phyloP scores from a whole-genome alignment of 2,888 invertebrate species.

The Sinodicranocentrus sp. region DNA sequence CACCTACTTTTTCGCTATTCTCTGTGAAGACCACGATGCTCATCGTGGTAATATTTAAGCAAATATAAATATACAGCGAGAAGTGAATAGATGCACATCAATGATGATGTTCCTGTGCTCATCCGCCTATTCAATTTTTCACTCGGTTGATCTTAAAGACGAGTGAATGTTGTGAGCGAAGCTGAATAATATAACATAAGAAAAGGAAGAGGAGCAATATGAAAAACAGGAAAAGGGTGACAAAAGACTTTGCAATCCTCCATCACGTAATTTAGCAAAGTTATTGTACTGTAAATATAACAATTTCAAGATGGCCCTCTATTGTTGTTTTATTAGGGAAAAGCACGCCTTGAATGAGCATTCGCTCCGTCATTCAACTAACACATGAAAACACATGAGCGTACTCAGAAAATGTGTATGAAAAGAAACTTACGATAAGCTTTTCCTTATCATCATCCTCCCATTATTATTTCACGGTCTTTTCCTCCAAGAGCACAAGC shows the following conservation, averaged over 20 bases:
- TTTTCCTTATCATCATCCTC: neutral
- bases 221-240: neutral
- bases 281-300: constrained; percentile 16
- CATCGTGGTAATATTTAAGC: no score
- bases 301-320: neutral
- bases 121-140: constrained; percentile 37
- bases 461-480: neutral
- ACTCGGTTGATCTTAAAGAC: constrained; percentile 16
- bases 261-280: constrained; percentile 15
- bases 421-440: neutral
- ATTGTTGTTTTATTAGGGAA: neutral
- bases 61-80: no score
- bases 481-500: constrained; percentile 10
- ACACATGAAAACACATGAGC: no score
- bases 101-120: neutral
- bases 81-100: no score
- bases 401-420: neutral
- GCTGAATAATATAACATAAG: neutral
- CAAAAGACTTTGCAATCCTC: constrained; percentile 18
- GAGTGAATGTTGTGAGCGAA: neutral
- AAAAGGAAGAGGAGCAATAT: neutral
- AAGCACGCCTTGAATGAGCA: neutral
- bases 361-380: neutral
- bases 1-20: no score
- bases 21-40: no score